Evolutionary conservation across 2,797 vertebrate species (phyloP), one percentile per base, ranked within the genome.

Genomic region (Graptemys geographica): DNA sequence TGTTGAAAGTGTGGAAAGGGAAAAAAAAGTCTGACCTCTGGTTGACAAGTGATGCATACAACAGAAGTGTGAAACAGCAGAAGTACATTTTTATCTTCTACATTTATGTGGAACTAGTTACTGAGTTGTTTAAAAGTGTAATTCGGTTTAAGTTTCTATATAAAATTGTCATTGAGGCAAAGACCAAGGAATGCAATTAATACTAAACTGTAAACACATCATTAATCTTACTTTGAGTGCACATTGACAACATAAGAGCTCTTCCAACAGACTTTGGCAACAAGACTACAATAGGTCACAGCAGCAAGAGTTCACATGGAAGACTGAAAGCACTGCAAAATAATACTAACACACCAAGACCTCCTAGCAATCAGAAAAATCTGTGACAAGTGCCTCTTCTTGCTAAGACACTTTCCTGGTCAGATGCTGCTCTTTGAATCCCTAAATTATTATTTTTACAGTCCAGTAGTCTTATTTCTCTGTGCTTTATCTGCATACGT

Each of bases 301-400:
- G 98, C 98, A 98, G 98, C 98, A 97, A 97, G 94, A 98, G 95
- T 97, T 97, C 98, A 97, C 96, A 74, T 95, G 96, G 98, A 98
- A 98, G 98, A 98, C 97, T 94, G 96, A 96, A 98, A 98, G 98
- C 97, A 98, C 97, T 98, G 98, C 97, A 97, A 98, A 98, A 90
- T 86, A 96, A 94, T 97, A 97, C 97, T 96, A 92, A 95, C 97
- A 96, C 96, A 96, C 96, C 98, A 97, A 95, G 90, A 97, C 95
- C 97, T 97, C 97, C 98, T 95, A 98, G 90, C 96, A 96, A 91
- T 87, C 90, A 97, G 92, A 95, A 84, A 95, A 95, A 94, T 92
- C 86, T 92, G 96, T 92, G 96, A 93, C 53, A 96, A 95, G 92
- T 92, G 95, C 83, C 96, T 94, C 84, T 95, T 97, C 87, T 83